A percentile compares a stretch with the other conserved stretches of the same genome.
These are phyloP conservation scores for Temnothorax curvispinosus DNA, from an alignment of 1,140 invertebrate species.

Conservation along the genomic window DNA sequence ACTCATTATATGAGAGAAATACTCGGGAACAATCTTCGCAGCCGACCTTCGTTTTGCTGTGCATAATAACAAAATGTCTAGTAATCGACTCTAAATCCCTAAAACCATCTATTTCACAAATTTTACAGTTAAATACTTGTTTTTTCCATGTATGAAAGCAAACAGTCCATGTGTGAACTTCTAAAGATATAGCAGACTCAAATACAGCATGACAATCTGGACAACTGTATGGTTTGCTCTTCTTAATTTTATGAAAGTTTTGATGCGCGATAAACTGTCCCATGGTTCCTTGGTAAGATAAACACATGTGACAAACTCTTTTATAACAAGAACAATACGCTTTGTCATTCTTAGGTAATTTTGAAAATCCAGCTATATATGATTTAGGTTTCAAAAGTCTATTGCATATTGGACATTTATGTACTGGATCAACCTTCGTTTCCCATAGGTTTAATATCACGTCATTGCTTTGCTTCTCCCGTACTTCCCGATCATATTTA, in stretches of 20 bases:
- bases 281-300: constrained; percentile 74
- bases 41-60: constrained; percentile 71
- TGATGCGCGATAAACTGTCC: constrained; percentile 76
- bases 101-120: constrained; percentile 82
- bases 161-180: constrained; percentile 79
- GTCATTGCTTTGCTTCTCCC: constrained; percentile 24
- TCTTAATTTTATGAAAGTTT: constrained; percentile 76
- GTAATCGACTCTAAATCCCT: constrained; percentile 79
- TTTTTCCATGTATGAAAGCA: constrained; percentile 79
- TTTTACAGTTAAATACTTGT: constrained; percentile 75
- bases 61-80: constrained; percentile 79
- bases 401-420: constrained; percentile 71
- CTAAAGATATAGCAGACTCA: constrained; percentile 65
- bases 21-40: constrained; percentile 76
- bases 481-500: constrained; percentile 35
- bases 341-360: constrained; percentile 58
- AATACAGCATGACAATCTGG: constrained; percentile 79
- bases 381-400: constrained; percentile 74
- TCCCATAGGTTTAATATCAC: constrained; percentile 58
- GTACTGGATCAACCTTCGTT: not conserved
- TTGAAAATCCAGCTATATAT: constrained; percentile 80
- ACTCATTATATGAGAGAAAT: constrained; percentile 72
- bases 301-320: constrained; percentile 78
- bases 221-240: constrained; percentile 71
- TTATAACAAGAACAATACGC: constrained; percentile 80